Conservation (phyloP, 2,113 vertebrate species). For the Leucoraja erinaceus region DNA sequence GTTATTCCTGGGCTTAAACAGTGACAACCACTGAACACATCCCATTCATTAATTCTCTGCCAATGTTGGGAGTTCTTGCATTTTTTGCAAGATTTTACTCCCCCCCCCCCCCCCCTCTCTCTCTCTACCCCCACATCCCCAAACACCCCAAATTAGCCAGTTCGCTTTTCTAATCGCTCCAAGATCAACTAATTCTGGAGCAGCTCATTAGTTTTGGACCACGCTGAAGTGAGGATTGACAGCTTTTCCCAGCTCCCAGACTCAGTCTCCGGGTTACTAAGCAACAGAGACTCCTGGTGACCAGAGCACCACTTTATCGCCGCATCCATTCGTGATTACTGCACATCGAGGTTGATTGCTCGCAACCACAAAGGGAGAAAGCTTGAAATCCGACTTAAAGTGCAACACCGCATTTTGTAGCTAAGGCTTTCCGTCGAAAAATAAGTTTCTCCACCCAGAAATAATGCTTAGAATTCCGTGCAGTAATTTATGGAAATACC, state of each 20-base stretch:
- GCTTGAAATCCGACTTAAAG: background rate
- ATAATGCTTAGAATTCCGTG: too few relatives aligned
- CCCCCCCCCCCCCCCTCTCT: too few relatives aligned
- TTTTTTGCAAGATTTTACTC: background rate
- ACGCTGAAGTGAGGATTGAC: slow-evolving; percentile 15
- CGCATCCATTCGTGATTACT: slow-evolving; percentile 13
- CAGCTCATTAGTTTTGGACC: slow-evolving; percentile 23
- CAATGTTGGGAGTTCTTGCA: background rate
- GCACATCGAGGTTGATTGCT: slow-evolving; percentile 15
- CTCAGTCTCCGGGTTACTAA: slow-evolving; percentile 9
- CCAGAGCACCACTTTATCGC: slow-evolving; percentile 16
- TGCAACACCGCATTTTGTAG: background rate
- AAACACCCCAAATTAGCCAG: background rate
- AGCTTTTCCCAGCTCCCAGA: slow-evolving; percentile 24
- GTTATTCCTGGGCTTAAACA: background rate
- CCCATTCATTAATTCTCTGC: slow-evolving; percentile 8
- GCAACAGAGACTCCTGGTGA: slow-evolving; percentile 28
- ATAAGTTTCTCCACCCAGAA: background rate
- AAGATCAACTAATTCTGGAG: slow-evolving; percentile 17
- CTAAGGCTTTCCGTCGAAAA: too few relatives aligned
- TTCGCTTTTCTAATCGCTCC: background rate
- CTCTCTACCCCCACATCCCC: too few relatives aligned
- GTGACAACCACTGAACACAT: background rate
- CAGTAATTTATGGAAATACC: background rate
- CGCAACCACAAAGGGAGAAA: background rate